Conservation (phyloP, 2,888 invertebrate species). For the Agelastica alni region DNA sequence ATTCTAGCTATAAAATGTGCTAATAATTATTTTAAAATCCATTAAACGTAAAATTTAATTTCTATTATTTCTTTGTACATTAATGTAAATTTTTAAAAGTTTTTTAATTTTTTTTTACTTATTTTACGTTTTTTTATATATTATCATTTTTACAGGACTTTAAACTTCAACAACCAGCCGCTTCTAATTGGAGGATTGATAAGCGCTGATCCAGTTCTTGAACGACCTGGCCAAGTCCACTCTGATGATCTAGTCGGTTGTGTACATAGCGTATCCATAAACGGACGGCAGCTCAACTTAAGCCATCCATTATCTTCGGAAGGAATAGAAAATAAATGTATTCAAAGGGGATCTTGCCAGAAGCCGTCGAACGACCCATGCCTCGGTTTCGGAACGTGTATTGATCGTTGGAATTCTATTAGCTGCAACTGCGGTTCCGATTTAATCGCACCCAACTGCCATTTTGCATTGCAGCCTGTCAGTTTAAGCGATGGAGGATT, state of each 20-base stretch:
- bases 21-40: too few relatives aligned
- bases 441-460: constrained; percentile 79
- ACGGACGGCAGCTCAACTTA: constrained; percentile 81
- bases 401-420: constrained; percentile 82
- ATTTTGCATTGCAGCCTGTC: constrained; percentile 75
- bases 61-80: too few relatives aligned
- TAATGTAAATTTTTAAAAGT: too few relatives aligned
- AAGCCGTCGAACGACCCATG: constrained; percentile 62
- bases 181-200: constrained; percentile 83
- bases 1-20: too few relatives aligned
- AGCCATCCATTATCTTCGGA: constrained; percentile 75
- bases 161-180: constrained; percentile 89
- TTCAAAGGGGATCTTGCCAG: constrained; percentile 69
- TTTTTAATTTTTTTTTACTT: too few relatives aligned
- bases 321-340: constrained; percentile 77
- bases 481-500: constrained; percentile 78
- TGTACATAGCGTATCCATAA: constrained; percentile 86
- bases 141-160: constrained; percentile 67
- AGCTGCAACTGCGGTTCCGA: constrained; percentile 72
- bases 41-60: too few relatives aligned
- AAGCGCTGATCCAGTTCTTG: constrained; percentile 83
- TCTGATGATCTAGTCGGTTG: constrained; percentile 95
- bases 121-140: constrained; percentile 1
- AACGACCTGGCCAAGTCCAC: constrained; percentile 87
- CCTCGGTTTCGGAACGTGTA: constrained; percentile 70